A percentile compares a stretch with the other conserved stretches of the same genome.
Conservation (phyloP, 2,113 vertebrate genomes). For the Dicentrarchus labrax region DNA sequence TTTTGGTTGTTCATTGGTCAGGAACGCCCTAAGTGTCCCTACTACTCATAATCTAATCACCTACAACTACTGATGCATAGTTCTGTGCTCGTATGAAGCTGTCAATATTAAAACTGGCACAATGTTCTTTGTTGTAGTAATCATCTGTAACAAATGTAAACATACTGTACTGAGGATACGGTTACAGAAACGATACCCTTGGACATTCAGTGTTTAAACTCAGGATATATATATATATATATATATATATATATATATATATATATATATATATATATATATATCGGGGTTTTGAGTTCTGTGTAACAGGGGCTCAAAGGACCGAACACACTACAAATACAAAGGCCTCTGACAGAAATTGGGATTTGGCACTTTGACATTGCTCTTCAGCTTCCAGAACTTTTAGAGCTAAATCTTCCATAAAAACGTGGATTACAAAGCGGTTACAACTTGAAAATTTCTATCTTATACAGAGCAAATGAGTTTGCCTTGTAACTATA, state of each 20-base stretch:
- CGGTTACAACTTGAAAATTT: constrained; percentile 14
- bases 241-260: constrained; percentile 26
- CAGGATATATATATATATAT: constrained; percentile 22
- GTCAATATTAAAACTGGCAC: constrained; percentile 55
- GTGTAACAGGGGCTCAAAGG: constrained; percentile 33
- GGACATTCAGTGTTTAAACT: constrained; percentile 52
- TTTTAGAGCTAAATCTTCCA: constrained; percentile 22
- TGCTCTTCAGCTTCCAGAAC: constrained; percentile 27
- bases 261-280: constrained; percentile 27
- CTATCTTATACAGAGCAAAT: constrained; percentile 8
- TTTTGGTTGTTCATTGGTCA: constrained; percentile 75
- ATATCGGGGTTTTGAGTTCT: constrained; percentile 17
- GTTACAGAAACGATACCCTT: constrained; percentile 41
- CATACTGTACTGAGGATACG: constrained; percentile 51
- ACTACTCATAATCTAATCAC: constrained; percentile 27
- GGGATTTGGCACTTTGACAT: constrained; percentile 69
- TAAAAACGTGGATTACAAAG: constrained; percentile 32
- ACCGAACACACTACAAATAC: constrained; percentile 38
- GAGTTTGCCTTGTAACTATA: constrained; percentile 43
- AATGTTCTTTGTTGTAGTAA: constrained; percentile 33
- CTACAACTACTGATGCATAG: constrained; percentile 77
- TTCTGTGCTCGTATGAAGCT: constrained; percentile 68
- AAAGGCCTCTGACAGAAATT: constrained; percentile 63
- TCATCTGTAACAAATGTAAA: constrained; percentile 69
- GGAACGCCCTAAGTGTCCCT: constrained; percentile 43